phyloP scores from a whole-genome alignment of 2,113 vertebrate species.

The Alethe castanea region DNA sequence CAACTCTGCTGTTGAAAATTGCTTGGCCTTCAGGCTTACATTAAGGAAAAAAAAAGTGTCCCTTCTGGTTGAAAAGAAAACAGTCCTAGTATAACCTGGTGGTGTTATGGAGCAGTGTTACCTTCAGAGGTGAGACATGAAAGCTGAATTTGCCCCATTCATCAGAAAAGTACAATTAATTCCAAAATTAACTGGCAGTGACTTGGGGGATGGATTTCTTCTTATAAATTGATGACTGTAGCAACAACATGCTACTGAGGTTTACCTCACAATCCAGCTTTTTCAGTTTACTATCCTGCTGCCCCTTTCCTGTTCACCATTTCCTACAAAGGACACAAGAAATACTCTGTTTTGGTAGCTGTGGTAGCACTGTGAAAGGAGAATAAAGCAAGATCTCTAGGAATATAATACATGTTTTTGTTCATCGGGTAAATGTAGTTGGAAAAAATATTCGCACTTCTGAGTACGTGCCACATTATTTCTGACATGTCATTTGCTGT shows the following conservation, averaged over 20 bases:
- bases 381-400: neutral
- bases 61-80: neutral
- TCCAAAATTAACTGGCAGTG: neutral
- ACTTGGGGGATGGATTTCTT: neutral
- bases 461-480: rapidly evolving
- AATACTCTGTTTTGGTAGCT: neutral
- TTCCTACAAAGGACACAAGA: neutral
- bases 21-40: neutral
- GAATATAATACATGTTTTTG: neutral
- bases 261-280: neutral
- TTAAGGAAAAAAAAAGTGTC: neutral
- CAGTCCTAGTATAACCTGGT: neutral
- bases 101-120: neutral
- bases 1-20: neutral
- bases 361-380: neutral
- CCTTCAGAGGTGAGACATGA: neutral
- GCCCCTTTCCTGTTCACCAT: neutral
- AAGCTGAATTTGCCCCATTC: neutral
- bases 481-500: neutral
- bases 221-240: neutral
- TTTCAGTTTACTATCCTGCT: neutral
- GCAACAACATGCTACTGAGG: neutral
- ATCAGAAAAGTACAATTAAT: neutral
- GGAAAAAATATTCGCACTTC: neutral
- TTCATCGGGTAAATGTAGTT: neutral